Base-by-base conservation (phyloP, 2,888 invertebrate species). In the Operophtera brumata region DNA sequence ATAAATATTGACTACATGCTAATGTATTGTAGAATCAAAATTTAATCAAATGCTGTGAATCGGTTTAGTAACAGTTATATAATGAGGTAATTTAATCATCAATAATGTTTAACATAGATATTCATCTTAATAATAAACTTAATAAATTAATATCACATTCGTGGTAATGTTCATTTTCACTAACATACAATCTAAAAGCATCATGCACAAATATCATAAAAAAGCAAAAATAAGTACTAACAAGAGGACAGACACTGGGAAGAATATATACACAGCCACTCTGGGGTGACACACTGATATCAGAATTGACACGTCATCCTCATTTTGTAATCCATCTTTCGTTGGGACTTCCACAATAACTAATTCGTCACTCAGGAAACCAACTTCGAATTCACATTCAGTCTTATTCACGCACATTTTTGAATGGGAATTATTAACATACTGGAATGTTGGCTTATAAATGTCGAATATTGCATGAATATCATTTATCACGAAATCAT, bases 271-370 rank as follows among this genome's bases (percentile, higher is more conserved):
- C 39, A 96, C 91, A 30, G 93, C 92, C 85, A 94, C 93, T 63
- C 96, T 88, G 7, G 96, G 96, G 80, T 94, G 93, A 73, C 96
- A 96, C 5, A 93, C 93, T 46, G 96, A 96, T 57, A 93, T 91
- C 51, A 96, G 87, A 64, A 94, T 89, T 8, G 93, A 94, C 56
- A 93, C 92, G 74, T 95, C 94, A 67, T 94, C 94, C 73, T 95
- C 94, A 71, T 94, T 93, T 71, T 94, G 95, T 55, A 96, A 93
- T 12, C 96, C 96, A 82, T 96, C 95, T 56, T 92, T 92, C 0
- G 95, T 95, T 10, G 96, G 96, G 42, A 96, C 93, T 86, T 96
- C 96, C 35, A 96, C 95, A 51, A 96, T 94, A 8, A 96, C 96
- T 67, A 93, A 92, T 77, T 96, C 96, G 62, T 94, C 93, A 57